These are phyloP conservation scores for Seira ritae DNA, from an alignment of 2,888 invertebrate genomes.

Conservation along the genomic window DNA sequence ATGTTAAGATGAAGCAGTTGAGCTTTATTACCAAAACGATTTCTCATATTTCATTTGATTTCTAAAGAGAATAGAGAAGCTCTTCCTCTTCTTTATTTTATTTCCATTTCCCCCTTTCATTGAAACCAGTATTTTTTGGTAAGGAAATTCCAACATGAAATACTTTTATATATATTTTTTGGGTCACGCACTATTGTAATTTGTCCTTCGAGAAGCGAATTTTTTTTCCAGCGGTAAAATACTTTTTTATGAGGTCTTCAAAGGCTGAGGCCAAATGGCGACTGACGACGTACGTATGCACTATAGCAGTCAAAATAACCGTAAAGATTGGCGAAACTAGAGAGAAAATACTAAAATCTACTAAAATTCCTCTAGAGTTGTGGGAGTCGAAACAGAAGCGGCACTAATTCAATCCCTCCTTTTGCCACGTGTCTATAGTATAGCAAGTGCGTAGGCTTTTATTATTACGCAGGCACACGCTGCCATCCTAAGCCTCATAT, in stretches of 20 bases:
- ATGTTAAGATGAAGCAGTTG: slow-evolving; percentile 13
- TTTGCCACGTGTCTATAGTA: slow-evolving; percentile 49
- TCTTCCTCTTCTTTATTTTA: slow-evolving; percentile 19
- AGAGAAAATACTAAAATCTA: too few relatives aligned
- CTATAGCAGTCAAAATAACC: not conserved
- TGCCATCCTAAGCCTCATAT: too few relatives aligned
- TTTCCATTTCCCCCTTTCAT: slow-evolving; percentile 26
- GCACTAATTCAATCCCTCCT: not conserved
- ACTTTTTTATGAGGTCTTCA: not conserved
- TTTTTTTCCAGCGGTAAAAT: slow-evolving; percentile 3
- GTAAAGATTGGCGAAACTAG: not conserved
- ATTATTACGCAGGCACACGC: not conserved
- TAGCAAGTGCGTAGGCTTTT: slow-evolving; percentile 42
- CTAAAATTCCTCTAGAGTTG: too few relatives aligned
- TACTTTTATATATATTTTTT: not conserved
- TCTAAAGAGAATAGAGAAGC: slow-evolving; percentile 21
- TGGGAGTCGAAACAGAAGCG: not conserved
- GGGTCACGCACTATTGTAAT: slow-evolving; percentile 2
- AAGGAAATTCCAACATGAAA: not conserved
- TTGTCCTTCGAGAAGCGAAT: slow-evolving; percentile 1
- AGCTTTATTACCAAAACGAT: slow-evolving; percentile 51
- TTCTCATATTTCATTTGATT: slow-evolving; percentile 59
- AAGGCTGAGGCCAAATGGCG: slow-evolving; percentile 11
- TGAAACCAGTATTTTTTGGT: not conserved
- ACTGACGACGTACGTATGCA: not conserved